Conservation (phyloP, 2,113 vertebrate species). For the Actinemys pallida region DNA sequence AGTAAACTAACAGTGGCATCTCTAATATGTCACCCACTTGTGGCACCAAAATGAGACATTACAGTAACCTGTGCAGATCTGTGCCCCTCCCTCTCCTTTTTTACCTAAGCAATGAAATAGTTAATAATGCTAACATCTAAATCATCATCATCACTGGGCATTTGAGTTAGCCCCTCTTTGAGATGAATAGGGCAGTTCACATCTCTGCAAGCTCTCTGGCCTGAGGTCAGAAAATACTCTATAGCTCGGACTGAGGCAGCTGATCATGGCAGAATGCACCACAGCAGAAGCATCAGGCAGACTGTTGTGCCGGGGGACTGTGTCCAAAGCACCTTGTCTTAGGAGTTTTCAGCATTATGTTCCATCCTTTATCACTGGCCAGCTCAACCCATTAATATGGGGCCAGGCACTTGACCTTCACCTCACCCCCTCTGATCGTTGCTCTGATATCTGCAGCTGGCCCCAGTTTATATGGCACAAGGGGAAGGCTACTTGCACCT, state of each 20-base stretch:
- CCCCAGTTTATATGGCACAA: neutral
- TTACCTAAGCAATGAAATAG: neutral
- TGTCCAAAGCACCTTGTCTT: neutral
- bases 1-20: neutral
- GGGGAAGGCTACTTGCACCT: neutral
- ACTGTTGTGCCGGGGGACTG: neutral
- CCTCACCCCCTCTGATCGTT: fast-evolving
- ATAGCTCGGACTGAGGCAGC: neutral
- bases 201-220: neutral
- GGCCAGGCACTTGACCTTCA: neutral
- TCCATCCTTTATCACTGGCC: neutral
- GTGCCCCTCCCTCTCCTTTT: neutral
- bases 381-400: fast-evolving
- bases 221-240: neutral
- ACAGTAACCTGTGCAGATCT: neutral
- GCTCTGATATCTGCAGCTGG: neutral
- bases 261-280: neutral
- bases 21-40: neutral
- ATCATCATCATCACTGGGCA: neutral
- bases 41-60: neutral
- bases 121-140: neutral
- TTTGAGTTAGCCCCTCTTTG: neutral
- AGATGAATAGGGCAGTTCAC: neutral
- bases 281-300: neutral
- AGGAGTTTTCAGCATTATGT: neutral